Evolutionary conservation across 2,888 invertebrate species (phyloP).

Genomic region (Nemotelus nigrinus): DNA sequence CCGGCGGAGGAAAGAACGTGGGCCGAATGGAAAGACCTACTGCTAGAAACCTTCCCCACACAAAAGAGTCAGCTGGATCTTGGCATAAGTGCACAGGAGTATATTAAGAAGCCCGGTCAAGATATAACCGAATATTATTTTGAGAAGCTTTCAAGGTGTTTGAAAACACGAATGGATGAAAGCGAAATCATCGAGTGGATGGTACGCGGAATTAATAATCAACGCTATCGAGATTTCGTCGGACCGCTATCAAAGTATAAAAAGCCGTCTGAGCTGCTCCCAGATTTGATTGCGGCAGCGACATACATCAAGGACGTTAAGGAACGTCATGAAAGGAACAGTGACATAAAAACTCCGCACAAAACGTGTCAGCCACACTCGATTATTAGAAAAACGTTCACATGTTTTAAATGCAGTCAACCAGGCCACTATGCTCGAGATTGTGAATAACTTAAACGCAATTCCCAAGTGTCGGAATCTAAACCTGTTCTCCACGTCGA

Average conservation of each 20-base stretch:
- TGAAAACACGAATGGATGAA: neutral
- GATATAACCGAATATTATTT: conserved; percentile 23
- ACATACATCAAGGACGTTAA: neutral
- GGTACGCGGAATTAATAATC: neutral
- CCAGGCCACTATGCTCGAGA: conserved; percentile 13
- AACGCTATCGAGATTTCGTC: conserved; percentile 4
- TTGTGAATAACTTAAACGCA: neutral
- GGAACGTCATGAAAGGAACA: neutral
- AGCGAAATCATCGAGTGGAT: conserved; percentile 13
- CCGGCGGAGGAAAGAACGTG: neutral
- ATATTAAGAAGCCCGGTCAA: neutral
- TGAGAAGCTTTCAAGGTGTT: neutral
- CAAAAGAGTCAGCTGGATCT: neutral
- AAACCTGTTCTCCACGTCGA: conserved; percentile 1
- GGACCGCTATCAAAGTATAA: conserved; percentile 24
- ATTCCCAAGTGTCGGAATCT: neutral
- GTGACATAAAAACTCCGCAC: neutral
- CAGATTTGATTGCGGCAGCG: neutral
- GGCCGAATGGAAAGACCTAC: conserved; percentile 5
- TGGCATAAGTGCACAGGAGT: neutral
- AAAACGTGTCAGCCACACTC: too few species aligned
- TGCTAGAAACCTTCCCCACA: neutral
- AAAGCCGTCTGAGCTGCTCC: conserved; percentile 12
- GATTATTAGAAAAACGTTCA: neutral
- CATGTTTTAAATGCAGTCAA: conserved; percentile 19